These are phyloP conservation scores for Saccostrea echinata DNA, from an alignment of 1,140 invertebrate species.

Conservation along the genomic window DNA sequence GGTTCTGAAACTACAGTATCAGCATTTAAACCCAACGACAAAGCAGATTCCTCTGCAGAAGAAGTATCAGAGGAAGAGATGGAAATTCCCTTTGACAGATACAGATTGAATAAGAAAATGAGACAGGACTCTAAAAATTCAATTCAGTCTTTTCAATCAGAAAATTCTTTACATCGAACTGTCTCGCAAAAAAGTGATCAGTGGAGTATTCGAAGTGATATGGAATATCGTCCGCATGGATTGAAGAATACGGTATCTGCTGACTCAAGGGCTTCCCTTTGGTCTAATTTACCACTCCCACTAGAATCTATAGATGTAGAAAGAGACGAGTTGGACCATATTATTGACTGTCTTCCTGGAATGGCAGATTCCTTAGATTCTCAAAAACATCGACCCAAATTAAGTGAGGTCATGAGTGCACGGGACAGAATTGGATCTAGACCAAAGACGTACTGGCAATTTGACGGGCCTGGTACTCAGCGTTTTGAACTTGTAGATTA, in stretches of 20 bases:
- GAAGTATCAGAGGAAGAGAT: conserved; percentile 65
- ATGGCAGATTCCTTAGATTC: conserved; percentile 60
- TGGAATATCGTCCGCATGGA: conserved; percentile 57
- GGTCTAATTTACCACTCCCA: conserved; percentile 65
- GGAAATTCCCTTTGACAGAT: conserved; percentile 38
- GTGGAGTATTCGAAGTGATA: conserved; percentile 60
- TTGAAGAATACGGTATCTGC: conserved; percentile 66
- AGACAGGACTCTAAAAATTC: conserved; percentile 50
- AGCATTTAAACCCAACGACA: conserved; percentile 63
- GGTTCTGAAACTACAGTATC: conserved; percentile 65
- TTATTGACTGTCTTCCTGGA: conserved; percentile 64
- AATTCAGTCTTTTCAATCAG: conserved; percentile 43
- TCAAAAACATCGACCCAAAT: conserved; percentile 48
- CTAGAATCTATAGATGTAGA: conserved; percentile 63
- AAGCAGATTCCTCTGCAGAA: conserved; percentile 59
- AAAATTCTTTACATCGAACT: conserved; percentile 50
- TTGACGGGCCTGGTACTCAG: conserved; percentile 55
- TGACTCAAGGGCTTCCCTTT: conserved; percentile 64
- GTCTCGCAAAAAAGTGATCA: conserved; percentile 58
- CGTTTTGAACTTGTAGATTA: conserved; percentile 69
- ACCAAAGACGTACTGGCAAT: conserved; percentile 50
- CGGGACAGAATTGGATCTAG: conserved; percentile 49
- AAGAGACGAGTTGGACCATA: conserved; percentile 56
- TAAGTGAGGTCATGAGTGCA: conserved; percentile 57
- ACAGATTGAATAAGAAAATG: conserved; percentile 45